phyloP scores from a whole-genome alignment of 2,113 vertebrate species.

The Nibea coibor region DNA sequence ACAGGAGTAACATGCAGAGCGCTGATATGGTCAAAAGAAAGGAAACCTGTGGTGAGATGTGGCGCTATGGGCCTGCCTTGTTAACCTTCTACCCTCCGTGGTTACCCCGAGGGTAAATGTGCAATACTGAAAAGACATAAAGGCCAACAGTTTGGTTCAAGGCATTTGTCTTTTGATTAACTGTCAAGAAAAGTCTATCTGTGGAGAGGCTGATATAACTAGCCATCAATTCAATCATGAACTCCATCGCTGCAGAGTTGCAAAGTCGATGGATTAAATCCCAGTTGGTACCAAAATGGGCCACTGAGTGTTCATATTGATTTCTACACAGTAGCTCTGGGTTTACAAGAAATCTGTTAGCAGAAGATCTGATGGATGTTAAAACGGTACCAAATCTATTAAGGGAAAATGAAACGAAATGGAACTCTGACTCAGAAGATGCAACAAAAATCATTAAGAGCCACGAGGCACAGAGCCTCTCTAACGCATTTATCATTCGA shows the following conservation, averaged over 20 bases:
- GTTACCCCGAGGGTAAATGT: slow-evolving; percentile 19
- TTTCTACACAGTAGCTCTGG: slow-evolving; percentile 32
- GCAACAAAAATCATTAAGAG: slow-evolving; percentile 13
- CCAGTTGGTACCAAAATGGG: slow-evolving; percentile 32
- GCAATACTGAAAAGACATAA: slow-evolving; percentile 14
- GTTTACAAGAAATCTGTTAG: slow-evolving; percentile 38
- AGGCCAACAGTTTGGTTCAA: slow-evolving; percentile 28
- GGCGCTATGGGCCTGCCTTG: slow-evolving; percentile 25
- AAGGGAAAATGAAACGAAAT: slow-evolving; percentile 24
- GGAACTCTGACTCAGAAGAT: slow-evolving; percentile 6
- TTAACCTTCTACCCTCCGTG: slow-evolving; percentile 33
- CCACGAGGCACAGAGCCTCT: background rate
- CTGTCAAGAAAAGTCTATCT: slow-evolving; percentile 39
- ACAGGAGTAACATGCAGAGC: slow-evolving; percentile 51
- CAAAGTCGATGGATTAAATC: slow-evolving; percentile 49
- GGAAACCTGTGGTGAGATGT: slow-evolving; percentile 13
- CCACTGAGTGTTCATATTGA: slow-evolving; percentile 31
- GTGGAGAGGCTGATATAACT: slow-evolving; percentile 19
- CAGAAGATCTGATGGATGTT: slow-evolving; percentile 10
- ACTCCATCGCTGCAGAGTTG: background rate
- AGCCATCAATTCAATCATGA: slow-evolving; percentile 27
- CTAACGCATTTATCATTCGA: background rate
- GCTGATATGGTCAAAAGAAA: slow-evolving; percentile 60
- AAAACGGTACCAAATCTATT: slow-evolving; percentile 19
- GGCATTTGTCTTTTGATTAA: slow-evolving; percentile 21